Conservation (phyloP, 2,797 vertebrate genomes). For the Discoglossus pictus region DNA sequence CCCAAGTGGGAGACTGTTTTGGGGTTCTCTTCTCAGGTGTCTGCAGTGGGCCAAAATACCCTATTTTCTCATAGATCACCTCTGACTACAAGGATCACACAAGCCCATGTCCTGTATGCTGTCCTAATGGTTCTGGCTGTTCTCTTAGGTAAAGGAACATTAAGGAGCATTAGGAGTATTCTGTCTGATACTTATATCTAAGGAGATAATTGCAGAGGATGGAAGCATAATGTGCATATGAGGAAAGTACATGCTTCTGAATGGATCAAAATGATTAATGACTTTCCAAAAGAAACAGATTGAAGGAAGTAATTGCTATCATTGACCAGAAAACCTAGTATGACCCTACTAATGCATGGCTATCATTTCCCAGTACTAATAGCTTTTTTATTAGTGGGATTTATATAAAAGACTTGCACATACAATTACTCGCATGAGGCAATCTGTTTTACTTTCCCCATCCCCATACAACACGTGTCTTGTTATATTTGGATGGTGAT, state of each 20-base stretch:
- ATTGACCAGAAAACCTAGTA: too few relatives aligned
- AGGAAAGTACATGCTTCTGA: background rate
- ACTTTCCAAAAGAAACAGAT: background rate
- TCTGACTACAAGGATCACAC: too few relatives aligned
- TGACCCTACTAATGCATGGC: background rate
- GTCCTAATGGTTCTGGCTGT: too few relatives aligned
- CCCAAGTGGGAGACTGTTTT: too few relatives aligned
- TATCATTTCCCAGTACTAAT: background rate
- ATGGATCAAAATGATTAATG: background rate
- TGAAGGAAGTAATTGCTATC: background rate
- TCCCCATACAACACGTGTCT: background rate
- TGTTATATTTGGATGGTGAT: constrained; percentile 13
- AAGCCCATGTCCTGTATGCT: too few relatives aligned
- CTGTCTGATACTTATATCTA: too few relatives aligned
- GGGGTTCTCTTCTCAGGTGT: too few relatives aligned
- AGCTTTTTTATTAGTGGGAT: too few relatives aligned
- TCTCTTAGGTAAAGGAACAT: too few relatives aligned
- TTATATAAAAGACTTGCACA: background rate
- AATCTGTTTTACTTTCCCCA: background rate
- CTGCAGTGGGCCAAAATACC: too few relatives aligned
- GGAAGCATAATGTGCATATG: background rate
- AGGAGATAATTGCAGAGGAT: background rate
- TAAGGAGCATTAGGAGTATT: too few relatives aligned
- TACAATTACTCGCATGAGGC: background rate
- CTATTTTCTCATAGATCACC: too few relatives aligned